Evolutionary conservation across 2,888 invertebrate species (phyloP), one percentile per base, ranked within the genome.

Genomic region (Laspeyria flexula): DNA sequence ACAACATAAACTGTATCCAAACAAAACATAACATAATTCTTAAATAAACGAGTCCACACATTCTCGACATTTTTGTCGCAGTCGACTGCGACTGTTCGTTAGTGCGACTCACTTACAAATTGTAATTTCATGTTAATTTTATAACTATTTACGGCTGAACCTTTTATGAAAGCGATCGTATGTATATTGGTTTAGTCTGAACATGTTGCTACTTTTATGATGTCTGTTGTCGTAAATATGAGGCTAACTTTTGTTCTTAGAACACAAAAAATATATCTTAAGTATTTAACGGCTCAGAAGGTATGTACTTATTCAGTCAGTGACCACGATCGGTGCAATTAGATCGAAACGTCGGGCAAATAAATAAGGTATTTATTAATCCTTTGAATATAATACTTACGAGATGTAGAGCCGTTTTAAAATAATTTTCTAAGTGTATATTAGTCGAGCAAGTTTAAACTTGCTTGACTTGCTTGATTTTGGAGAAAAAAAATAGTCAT

Each of bases 121-220:
- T 78, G 83, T 83, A 72, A 81, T 83, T 80, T 76, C 77, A 85
- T 86, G 84, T 83, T 80, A 83, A 86, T 86, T 85, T 85, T 82
- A 85, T 81, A 63, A 71, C 76, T 79, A 78, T 85, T 84, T 85
- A 85, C 77, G 75, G 66, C 68, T 55, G 25, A 46, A 53, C 64
- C 73, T 75, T 75, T 73, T 77, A 73, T 75, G 71, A 69, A 61
- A 60, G 48, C 61, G 50, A 48, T 50, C 45, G 54, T 57, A 60
- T 54, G 47, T 47, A 56, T 56, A 52, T 63, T 54, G 41, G 52
- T 53, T 55, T 52, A 55, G 59, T 62, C 57, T 52, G 53, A 59
- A 56, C 49, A 51, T 69, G 62, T 46, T 55, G 43, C 54, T 52
- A 47, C 56, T 34, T 69, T 69, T 65, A 69, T 60, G 63, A 65